Conservation (phyloP, 2,113 vertebrate genomes). For the Barbus barbus region DNA sequence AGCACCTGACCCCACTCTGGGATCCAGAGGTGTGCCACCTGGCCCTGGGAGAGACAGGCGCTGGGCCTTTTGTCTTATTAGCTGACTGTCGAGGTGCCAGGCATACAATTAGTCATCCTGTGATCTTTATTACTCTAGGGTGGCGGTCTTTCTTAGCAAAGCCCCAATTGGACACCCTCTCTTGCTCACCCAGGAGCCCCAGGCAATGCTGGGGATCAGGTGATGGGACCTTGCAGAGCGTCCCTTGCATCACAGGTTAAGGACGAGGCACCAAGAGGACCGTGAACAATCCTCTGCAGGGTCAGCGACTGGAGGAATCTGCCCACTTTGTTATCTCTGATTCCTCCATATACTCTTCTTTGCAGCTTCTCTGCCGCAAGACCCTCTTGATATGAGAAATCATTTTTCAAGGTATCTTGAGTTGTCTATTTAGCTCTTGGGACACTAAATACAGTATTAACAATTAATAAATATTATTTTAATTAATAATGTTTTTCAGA, state of each 20-base stretch:
- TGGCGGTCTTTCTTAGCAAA: conserved; percentile 38
- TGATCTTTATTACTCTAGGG: conserved; percentile 54
- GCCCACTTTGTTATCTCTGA: background rate
- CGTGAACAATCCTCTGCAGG: background rate
- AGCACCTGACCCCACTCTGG: conserved; percentile 25
- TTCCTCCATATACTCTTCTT: background rate
- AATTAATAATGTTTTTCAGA: too few species aligned
- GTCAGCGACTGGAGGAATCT: background rate
- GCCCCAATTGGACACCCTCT: background rate
- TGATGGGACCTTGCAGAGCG: conserved; percentile 8
- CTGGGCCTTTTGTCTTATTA: conserved; percentile 44
- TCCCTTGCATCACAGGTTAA: conserved; percentile 24
- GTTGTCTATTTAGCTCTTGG: background rate
- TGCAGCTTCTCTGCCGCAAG: background rate
- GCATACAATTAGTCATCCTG: conserved; percentile 51
- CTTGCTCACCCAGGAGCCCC: conserved; percentile 19
- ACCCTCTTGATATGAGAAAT: background rate
- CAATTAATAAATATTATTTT: background rate
- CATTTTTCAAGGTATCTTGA: background rate
- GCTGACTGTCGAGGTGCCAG: conserved; percentile 22
- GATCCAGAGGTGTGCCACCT: conserved; percentile 37
- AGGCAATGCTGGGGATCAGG: conserved; percentile 11
- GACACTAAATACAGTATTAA: background rate
- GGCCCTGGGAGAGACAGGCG: conserved; percentile 29
- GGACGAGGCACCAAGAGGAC: conserved; percentile 27